Evolutionary conservation across 2,113 vertebrate genomes (phyloP).

Genomic region (Phainopepla nitens): DNA sequence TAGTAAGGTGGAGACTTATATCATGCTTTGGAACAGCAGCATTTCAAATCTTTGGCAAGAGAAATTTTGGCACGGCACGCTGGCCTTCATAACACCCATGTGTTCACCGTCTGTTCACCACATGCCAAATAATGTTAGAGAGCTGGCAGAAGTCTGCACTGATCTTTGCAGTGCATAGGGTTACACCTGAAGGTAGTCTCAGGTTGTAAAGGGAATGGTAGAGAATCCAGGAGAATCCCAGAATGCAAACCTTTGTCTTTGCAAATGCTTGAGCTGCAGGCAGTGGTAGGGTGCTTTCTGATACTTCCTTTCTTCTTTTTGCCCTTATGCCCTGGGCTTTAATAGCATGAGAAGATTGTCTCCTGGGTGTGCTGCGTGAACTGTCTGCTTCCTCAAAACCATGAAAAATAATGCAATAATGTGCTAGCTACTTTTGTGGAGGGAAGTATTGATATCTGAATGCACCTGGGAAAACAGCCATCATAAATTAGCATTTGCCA

Average conservation of each 20-base stretch:
- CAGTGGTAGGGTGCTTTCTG: neutral
- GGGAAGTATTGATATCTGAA: neutral
- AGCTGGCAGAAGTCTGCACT: neutral
- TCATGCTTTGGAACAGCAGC: neutral
- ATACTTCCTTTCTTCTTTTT: neutral
- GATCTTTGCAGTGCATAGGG: neutral
- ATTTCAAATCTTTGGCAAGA: neutral
- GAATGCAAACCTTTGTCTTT: neutral
- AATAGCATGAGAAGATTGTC: neutral
- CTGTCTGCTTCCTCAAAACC: neutral
- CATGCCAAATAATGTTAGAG: neutral
- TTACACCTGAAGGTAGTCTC: neutral
- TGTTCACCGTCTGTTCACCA: constrained; percentile 18
- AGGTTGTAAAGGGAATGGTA: neutral
- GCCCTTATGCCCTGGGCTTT: neutral
- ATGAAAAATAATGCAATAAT: constrained; percentile 13
- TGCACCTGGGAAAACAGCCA: neutral
- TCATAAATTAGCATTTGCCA: constrained; percentile 21
- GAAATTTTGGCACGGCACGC: neutral
- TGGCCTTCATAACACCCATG: neutral
- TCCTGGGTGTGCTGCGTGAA: neutral
- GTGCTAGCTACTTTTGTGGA: neutral
- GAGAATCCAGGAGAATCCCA: neutral
- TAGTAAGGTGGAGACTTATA: neutral
- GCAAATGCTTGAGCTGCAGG: neutral